A percentile compares a stretch with the other conserved stretches of the same genome.
phyloP scores from a whole-genome alignment of 2,888 invertebrate species.

The Ormyrus rosae region DNA sequence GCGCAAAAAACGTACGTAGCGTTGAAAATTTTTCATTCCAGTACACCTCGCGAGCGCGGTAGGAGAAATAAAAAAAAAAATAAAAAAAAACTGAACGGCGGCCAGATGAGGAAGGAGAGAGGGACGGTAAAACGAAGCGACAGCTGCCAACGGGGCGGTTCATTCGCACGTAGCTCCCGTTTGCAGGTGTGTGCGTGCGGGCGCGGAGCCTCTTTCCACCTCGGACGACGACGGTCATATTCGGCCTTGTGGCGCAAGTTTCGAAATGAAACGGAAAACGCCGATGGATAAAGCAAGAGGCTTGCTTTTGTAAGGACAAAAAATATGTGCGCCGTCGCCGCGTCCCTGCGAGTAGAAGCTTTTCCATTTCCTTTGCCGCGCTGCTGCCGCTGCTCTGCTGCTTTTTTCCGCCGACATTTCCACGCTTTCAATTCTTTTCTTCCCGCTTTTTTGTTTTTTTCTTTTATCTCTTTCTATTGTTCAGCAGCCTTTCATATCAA shows the following conservation, averaged over 20 bases:
- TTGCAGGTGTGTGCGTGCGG: background rate
- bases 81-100: too few relatives aligned
- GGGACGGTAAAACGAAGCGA: conserved; percentile 4
- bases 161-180: background rate
- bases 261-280: conserved; percentile 18
- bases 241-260: background rate
- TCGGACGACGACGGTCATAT: background rate
- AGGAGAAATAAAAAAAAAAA: too few relatives aligned
- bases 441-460: too few relatives aligned
- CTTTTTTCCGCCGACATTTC: too few relatives aligned
- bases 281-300: background rate
- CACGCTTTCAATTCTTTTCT: too few relatives aligned
- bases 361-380: too few relatives aligned
- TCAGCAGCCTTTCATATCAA: too few relatives aligned
- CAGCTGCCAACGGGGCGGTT: conserved; percentile 33
- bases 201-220: too few relatives aligned
- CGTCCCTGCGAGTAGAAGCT: too few relatives aligned
- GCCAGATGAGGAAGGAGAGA: background rate
- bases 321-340: too few relatives aligned
- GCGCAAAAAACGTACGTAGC: background rate
- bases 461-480: too few relatives aligned
- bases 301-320: background rate
- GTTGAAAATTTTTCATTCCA: conserved; percentile 25
- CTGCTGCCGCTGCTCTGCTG: too few relatives aligned
- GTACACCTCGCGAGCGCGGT: background rate